Evolutionary conservation across 1,140 invertebrate species (phyloP), one percentile per base, ranked within the genome.

Genomic region (Phortica variegata): DNA sequence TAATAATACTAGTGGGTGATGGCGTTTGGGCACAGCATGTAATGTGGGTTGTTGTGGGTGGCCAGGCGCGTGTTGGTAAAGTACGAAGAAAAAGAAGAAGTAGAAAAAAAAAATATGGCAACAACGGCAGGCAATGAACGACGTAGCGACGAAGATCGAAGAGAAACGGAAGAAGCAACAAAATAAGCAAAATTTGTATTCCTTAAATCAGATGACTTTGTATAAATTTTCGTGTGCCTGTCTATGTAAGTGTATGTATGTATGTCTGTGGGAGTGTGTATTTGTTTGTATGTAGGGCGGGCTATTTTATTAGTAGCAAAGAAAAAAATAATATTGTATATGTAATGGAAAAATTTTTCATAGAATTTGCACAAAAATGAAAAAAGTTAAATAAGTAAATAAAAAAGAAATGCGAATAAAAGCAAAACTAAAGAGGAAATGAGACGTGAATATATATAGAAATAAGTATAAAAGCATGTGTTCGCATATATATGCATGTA

Each of bases 131-230:
- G n/a, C n/a, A n/a, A n/a, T n/a, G n/a, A n/a, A n/a, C n/a, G n/a
- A n/a, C n/a, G n/a, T n/a, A n/a, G n/a, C n/a, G n/a, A n/a, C n/a
- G n/a, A n/a, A n/a, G n/a, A n/a, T n/a, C n/a, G n/a, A n/a, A n/a
- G n/a, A n/a, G n/a, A n/a, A n/a, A n/a, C n/a, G n/a, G n/a, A 42
- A 49, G 43, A 53, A 53, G 42, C 47, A 36, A 43, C 33, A 58
- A 68, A 68, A 68, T 68, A 68, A 66, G 66, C 62, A 60, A 66
- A 70, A 71, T 66, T 70, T 70, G 70, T 73, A 73, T 73, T 70
- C 70, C 70, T 73, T 73, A 73, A 73, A 73, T 70, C 70, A 65
- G 70, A 73, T 73, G 70, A 73, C 70, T 73, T 73, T 73, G 70
- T 73, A 73, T 73, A 73, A 73, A 66, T 66, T 73, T 73, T 61